Evolutionary conservation across 2,797 vertebrate genomes (phyloP).

Genomic region (Lithobates sylvaticus): DNA sequence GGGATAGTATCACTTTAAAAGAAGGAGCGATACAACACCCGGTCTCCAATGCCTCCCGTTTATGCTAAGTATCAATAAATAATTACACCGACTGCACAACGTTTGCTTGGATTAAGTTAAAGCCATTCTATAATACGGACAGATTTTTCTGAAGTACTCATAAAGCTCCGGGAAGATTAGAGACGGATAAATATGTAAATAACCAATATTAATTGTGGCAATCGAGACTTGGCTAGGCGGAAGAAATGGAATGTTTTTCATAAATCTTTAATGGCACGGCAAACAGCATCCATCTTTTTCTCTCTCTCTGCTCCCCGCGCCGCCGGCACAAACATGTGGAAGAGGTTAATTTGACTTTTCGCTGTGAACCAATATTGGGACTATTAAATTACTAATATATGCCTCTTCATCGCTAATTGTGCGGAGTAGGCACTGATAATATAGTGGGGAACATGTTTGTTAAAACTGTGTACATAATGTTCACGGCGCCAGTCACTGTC

Average conservation of each 20-base stretch:
- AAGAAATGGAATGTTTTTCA: constrained; percentile 69
- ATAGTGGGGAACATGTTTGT: not conserved
- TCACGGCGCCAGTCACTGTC: not conserved
- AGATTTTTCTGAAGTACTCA: constrained; percentile 79
- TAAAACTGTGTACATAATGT: not conserved
- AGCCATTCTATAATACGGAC: constrained; percentile 77
- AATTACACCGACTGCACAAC: constrained; percentile 75
- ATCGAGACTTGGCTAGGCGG: constrained; percentile 70
- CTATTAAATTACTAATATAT: constrained; percentile 13
- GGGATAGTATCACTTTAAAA: not conserved
- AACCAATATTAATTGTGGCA: constrained; percentile 76
- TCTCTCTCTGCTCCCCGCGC: not conserved
- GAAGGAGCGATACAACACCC: constrained; percentile 1
- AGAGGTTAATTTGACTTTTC: constrained; percentile 38
- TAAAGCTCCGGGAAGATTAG: constrained; percentile 75
- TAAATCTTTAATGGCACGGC: constrained; percentile 77
- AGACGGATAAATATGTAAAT: constrained; percentile 81
- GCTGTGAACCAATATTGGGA: not conserved
- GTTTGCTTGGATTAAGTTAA: constrained; percentile 79
- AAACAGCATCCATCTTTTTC: constrained; percentile 67
- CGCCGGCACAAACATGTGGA: constrained; percentile 22
- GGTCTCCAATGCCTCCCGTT: constrained; percentile 70
- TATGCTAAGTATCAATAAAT: constrained; percentile 74
- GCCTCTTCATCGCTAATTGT: not conserved
- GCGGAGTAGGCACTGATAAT: not conserved